A percentile compares a stretch with the other conserved stretches of the same genome.
phyloP scores from a whole-genome alignment of 92 coral and sea anemone species.

The Ricordea florida region DNA sequence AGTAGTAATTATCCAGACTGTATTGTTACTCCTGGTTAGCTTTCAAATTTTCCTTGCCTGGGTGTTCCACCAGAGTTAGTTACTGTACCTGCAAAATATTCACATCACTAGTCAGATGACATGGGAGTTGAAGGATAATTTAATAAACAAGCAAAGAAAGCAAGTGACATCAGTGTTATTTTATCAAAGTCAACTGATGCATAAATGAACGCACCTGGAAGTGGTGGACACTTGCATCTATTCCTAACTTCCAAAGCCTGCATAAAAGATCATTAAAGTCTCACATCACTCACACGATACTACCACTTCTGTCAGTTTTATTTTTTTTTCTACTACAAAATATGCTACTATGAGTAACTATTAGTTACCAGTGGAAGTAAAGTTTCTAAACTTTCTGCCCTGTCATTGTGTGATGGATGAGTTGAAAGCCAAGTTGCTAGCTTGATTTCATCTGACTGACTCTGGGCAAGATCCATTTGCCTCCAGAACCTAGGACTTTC shows the following conservation, averaged over 20 bases:
- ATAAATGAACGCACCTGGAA: no score
- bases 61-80: no score
- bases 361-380: conserved; percentile 83
- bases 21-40: no score
- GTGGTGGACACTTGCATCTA: conserved; percentile 68
- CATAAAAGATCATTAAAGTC: background rate
- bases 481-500: conserved; percentile 95
- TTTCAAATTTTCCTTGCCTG: no score
- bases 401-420: conserved; percentile 86
- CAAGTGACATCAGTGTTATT: no score
- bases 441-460: conserved; percentile 20
- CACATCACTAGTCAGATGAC: no score
- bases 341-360: background rate
- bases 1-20: no score
- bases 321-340: background rate
- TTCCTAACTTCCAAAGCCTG: conserved; percentile 67
- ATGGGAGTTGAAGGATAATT: no score
- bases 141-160: no score
- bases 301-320: background rate
- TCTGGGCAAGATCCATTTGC: conserved; percentile 60
- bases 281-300: background rate
- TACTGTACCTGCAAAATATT: no score
- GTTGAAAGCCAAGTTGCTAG: conserved; percentile 90
- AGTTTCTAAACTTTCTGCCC: conserved; percentile 79
- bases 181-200: no score